Percentiles rank a stretch among this genome's conserved stretches.
phyloP scores from a whole-genome alignment of 2,113 vertebrate species.

The Porphyrio hochstetteri region DNA sequence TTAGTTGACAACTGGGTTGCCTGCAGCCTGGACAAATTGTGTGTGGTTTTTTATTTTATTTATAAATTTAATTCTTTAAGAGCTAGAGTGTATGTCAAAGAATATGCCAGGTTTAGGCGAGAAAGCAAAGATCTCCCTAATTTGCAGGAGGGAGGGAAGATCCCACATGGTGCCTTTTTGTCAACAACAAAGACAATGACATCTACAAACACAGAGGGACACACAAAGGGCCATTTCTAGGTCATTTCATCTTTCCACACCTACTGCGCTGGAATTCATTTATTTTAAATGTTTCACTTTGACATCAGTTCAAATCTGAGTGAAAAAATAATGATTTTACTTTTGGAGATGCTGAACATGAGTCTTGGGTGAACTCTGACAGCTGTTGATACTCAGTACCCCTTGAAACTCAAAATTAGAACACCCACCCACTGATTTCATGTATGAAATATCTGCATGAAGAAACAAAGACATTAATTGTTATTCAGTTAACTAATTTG shows the following conservation, averaged over 20 bases:
- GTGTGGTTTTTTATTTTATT: neutral
- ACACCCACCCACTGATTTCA: neutral
- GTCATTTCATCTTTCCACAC: neutral
- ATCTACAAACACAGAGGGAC: neutral
- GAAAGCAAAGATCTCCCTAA: neutral
- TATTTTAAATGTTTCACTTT: neutral
- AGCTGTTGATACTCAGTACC: neutral
- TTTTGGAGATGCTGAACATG: neutral
- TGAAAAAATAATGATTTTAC: neutral
- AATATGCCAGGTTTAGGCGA: neutral
- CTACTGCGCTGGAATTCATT: neutral
- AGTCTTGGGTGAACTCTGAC: neutral
- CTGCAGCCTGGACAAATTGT: neutral
- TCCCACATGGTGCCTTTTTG: neutral
- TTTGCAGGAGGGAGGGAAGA: neutral
- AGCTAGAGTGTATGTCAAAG: neutral
- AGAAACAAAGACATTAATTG: neutral
- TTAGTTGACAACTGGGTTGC: neutral
- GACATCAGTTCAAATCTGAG: neutral
- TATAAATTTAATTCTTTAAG: conserved; percentile 4
- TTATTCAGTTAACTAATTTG: neutral
- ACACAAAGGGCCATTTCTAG: neutral
- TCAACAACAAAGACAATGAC: neutral
- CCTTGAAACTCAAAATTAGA: neutral
- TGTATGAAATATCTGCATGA: neutral